Evolutionary conservation across 2,888 invertebrate genomes (phyloP).

Genomic region (Penaeus monodon): DNA sequence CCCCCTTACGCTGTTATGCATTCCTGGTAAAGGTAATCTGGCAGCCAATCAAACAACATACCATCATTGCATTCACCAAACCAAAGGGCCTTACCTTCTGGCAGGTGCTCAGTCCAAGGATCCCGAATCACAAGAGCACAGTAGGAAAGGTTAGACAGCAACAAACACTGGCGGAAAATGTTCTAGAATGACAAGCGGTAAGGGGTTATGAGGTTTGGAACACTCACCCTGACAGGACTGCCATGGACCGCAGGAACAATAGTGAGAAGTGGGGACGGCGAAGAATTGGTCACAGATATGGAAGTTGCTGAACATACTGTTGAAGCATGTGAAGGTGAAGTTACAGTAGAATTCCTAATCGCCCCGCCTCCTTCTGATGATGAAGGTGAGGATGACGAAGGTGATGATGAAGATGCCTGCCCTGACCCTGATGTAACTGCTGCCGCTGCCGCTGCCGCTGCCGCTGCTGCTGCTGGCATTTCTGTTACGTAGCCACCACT

Average conservation of each 20-base stretch:
- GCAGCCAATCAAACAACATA: no score
- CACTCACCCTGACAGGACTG: slow-evolving; percentile 30
- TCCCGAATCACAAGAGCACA: background rate
- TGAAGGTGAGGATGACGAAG: slow-evolving; percentile 14
- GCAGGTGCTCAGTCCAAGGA: no score
- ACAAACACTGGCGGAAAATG: background rate
- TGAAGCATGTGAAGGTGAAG: background rate
- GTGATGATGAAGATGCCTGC: background rate
- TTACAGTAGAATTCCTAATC: no score
- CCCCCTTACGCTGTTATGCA: no score
- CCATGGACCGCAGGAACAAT: slow-evolving; percentile 31
- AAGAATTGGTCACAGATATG: slow-evolving; percentile 24
- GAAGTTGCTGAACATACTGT: slow-evolving; percentile 17
- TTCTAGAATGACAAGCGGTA: no score
- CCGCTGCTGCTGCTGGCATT: slow-evolving; percentile 35
- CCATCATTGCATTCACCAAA: no score
- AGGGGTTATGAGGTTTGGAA: background rate
- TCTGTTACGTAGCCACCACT: slow-evolving; percentile 41
- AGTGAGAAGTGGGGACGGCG: slow-evolving; percentile 40
- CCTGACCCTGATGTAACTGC: background rate
- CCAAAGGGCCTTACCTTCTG: no score
- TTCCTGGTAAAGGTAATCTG: no score
- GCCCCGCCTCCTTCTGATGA: background rate
- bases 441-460: slow-evolving; percentile 28
- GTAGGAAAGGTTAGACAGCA: background rate